Evolutionary conservation across 2,113 vertebrate genomes (phyloP).

Genomic region (Coryphaenoides rupestris): DNA sequence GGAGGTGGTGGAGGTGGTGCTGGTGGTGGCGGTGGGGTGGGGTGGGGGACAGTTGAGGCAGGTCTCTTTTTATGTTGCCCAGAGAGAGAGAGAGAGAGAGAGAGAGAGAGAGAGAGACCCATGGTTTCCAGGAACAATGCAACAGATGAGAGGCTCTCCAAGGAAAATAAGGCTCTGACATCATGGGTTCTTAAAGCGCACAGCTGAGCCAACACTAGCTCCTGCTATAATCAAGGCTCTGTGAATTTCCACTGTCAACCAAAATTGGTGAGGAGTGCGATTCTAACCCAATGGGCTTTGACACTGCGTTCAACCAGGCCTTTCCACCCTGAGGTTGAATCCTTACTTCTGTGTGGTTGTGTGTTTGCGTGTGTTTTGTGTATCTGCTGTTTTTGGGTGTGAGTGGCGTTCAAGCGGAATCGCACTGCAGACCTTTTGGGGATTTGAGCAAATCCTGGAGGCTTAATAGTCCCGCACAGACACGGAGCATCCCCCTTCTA

Average conservation of each 20-base stretch:
- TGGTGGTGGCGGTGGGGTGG: slow-evolving; percentile 16
- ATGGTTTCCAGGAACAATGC: slow-evolving; percentile 81
- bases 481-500: too few species aligned
- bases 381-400: slow-evolving; percentile 17
- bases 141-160: slow-evolving; percentile 78
- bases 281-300: slow-evolving; percentile 43
- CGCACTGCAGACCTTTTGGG: too few species aligned
- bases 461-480: slow-evolving; percentile 10
- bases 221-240: slow-evolving; percentile 76
- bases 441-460: slow-evolving; percentile 17
- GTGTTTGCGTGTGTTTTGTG: slow-evolving; percentile 19
- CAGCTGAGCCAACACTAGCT: slow-evolving; percentile 76
- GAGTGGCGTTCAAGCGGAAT: too few species aligned
- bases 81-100: too few species aligned
- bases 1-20: slow-evolving; percentile 25
- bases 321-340: too few species aligned
- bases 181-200: slow-evolving; percentile 78
- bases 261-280: slow-evolving; percentile 56
- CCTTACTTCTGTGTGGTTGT: background rate
- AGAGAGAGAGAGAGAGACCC: slow-evolving; percentile 68
- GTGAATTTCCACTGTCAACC: slow-evolving; percentile 79
- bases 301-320: too few species aligned
- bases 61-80: slow-evolving; percentile 53
- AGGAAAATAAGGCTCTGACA: slow-evolving; percentile 81
- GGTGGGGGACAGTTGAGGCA: slow-evolving; percentile 1